Base-by-base conservation (phyloP, 2,113 vertebrate species). In the Mobula birostris region DNA sequence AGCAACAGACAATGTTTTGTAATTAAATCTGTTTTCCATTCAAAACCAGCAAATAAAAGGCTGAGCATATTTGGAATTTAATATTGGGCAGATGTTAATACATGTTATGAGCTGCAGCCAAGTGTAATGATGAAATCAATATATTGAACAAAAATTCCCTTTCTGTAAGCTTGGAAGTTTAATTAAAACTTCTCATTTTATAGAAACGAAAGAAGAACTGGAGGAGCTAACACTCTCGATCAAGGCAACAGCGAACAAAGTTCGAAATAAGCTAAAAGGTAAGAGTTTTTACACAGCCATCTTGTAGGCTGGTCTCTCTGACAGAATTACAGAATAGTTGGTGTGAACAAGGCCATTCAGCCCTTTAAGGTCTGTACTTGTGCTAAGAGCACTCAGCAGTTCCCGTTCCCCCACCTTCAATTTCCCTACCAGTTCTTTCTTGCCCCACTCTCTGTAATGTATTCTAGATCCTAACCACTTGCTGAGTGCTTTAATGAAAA, bases 171-270 rank as follows among this genome's bases (percentile, higher is more conserved):
- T 88, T 78, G 12, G 24, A 61, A 78, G 94, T 15, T 36, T 9
- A 19, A 29, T 72, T 24, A n/a, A 56, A 6, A 66, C 78, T 94
- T 91, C 66, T 1, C n/a, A 91, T 94, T 94, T 8, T 83, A 66
- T 72, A 99, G 99, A 96, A 96, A 98, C 97, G 79, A 99, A 99
- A 95, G 97, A 98, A 94, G 98, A 98, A 85, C 98, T 99, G 29
- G 97, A 98, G 95, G 97, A 97, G 48, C 95, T 99, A 95, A 99
- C 98, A 95, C 97, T 96, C 85, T 97, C 98, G 94, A 99, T 99
- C 96, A 99, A 98, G 97, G 98, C 96, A 94, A 98, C 97, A 21
- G 98, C 98, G 94, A 98, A 98, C 94, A 97, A 97, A 94, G 96
- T 99, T 93, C 97, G 97, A 94, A 96, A 96, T 32, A 98, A 98